Conservation (phyloP, 2,797 vertebrate genomes). For the Hypotaenidia okinawae region DNA sequence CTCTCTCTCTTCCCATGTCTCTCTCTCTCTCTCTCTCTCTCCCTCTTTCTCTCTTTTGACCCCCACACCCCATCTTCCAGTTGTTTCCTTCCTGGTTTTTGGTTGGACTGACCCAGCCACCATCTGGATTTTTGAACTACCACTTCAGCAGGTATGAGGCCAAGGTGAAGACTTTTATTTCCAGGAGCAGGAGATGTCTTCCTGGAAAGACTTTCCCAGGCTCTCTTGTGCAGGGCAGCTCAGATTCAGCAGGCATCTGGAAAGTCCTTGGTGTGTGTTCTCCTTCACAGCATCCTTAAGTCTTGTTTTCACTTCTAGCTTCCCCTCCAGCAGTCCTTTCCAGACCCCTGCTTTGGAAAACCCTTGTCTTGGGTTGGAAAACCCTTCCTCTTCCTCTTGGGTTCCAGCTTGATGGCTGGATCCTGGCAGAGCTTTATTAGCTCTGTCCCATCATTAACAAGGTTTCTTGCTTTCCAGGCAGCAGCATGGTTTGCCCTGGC, state of each 20-base stretch:
- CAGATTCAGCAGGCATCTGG: not conserved
- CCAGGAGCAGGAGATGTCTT: not conserved
- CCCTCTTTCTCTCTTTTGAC: not conserved
- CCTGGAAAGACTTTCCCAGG: not conserved
- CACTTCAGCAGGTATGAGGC: not conserved
- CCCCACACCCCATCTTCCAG: not conserved
- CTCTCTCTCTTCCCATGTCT: too few species aligned
- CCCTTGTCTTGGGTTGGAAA: not conserved
- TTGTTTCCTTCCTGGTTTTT: not conserved
- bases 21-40: too few species aligned
- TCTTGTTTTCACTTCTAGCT: not conserved
- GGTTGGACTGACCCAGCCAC: accelerated
- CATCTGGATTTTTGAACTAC: not conserved
- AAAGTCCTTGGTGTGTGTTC: not conserved
- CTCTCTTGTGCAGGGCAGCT: accelerated
- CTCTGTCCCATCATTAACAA: not conserved
- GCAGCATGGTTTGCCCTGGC: not conserved
- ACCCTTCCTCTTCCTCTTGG: not conserved
- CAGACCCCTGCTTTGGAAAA: not conserved
- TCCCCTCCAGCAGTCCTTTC: not conserved
- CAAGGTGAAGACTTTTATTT: not conserved
- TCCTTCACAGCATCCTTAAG: not conserved
- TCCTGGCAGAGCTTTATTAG: not conserved
- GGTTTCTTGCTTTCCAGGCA: not conserved
- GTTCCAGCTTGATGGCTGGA: not conserved